These are phyloP conservation scores for Batillaria attramentaria DNA, from an alignment of 1,140 invertebrate species.

Conservation along the genomic window DNA sequence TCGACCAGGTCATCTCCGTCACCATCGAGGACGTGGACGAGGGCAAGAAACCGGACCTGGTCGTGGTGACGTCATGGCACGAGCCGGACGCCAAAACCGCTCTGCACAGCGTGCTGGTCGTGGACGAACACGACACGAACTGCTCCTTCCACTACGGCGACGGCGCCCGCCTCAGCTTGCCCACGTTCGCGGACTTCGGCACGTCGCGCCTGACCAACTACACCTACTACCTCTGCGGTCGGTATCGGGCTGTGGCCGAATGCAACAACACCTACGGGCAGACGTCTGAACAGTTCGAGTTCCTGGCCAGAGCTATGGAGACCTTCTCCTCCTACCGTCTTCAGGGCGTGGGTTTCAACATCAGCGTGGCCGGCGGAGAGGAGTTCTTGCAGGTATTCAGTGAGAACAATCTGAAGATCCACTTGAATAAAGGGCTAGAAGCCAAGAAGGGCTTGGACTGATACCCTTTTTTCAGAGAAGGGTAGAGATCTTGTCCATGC, in stretches of 20 bases:
- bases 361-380: constrained; percentile 35
- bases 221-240: constrained; percentile 36
- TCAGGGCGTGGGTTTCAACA: constrained; percentile 28
- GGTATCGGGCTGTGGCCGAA: constrained; percentile 33
- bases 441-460: too few species aligned
- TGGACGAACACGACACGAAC: constrained; percentile 33
- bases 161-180: not conserved
- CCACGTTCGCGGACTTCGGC: constrained; percentile 36
- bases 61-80: constrained; percentile 47
- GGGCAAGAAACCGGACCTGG: constrained; percentile 51
- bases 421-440: too few species aligned
- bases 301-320: constrained; percentile 40
- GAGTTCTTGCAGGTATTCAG: constrained; percentile 33
- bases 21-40: constrained; percentile 58
- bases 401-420: constrained; percentile 1
- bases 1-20: constrained; percentile 37
- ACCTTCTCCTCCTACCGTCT: constrained; percentile 39
- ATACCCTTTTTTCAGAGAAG: too few species aligned
- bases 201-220: not conserved
- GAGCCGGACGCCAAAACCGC: constrained; percentile 29
- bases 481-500: too few species aligned
- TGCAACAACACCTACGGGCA: constrained; percentile 51
- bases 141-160: constrained; percentile 49
- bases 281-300: constrained; percentile 31
- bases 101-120: constrained; percentile 37